Base-by-base conservation (phyloP, 2,888 invertebrate genomes). In the Schrankia costaestrigalis region DNA sequence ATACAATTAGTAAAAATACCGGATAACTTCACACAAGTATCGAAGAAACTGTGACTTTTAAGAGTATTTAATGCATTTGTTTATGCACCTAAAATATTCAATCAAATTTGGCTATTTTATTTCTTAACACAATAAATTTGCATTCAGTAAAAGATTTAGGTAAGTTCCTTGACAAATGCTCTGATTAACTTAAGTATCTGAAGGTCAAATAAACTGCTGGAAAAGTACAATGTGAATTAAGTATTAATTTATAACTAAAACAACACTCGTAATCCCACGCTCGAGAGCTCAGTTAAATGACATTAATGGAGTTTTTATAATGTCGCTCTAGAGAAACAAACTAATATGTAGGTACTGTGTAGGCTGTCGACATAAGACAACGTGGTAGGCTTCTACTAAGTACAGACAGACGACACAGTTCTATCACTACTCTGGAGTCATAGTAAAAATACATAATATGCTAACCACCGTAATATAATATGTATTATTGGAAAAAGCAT, bases 161-260 rank as follows among this genome's bases (percentile, higher is more conserved):
- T 55, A 64, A 62, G 56, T 63, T 62, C 63, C 62, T 65, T 62
- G 64, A 70, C 58, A 54, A 77, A 73, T 64, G 63, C 66, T 66
- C 65, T 61, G 65, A 66, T 54, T 72, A 72, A 58, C 68, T 57
- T 55, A 66, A 62, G 74, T 63, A 60, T 51, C 65, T 63, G 79
- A 83, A 83, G 81, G 81, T 73, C 80, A 68, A 42, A 41, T 40
- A 44, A 55, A 56, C 46, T 40, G 49, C 63, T 77, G 78, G 76
- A 80, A 83, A 83, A 75, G 75, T 79, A 81, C 74, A 63, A 61
- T 61, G 63, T 64, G 68, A 69, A 75, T 80, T 78, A 75, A 77
- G 74, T 53, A 63, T 72, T 73, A 76, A 75, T 79, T 79, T 71
- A 70, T 77, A 80, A 73, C 75, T 78, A 75, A 81, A 78, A 67